Conservation (phyloP, 2,113 vertebrate species). For the Apteryx mantelli region DNA sequence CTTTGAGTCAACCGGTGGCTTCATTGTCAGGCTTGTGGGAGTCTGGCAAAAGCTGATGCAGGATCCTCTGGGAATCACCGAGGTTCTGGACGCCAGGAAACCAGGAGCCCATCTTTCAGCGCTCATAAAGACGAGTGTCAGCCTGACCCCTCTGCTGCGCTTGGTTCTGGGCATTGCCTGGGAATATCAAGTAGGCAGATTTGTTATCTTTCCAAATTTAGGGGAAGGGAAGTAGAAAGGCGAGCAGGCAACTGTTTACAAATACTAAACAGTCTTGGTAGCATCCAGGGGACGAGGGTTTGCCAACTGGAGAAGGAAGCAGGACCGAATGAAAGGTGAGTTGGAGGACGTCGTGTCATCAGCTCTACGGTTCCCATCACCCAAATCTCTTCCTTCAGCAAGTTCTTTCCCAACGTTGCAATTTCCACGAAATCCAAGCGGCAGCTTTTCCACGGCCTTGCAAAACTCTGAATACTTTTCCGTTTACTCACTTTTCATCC, state of each 20-base stretch:
- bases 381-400: neutral
- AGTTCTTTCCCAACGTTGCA: fast-evolving
- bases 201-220: constrained; percentile 24
- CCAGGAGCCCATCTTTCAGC: constrained; percentile 36
- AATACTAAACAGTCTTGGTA: neutral
- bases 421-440: neutral
- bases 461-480: neutral
- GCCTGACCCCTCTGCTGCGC: neutral
- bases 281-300: neutral
- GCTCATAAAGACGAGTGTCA: constrained; percentile 40
- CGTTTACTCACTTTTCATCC: neutral
- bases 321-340: neutral
- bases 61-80: neutral
- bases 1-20: neutral
- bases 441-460: fast-evolving
- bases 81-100: neutral
- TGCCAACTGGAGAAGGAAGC: neutral
- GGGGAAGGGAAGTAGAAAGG: neutral
- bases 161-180: neutral
- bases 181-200: constrained; percentile 58
- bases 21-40: neutral
- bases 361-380: neutral
- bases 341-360: neutral
- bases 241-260: neutral
- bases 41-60: neutral